Percentiles rank a stretch among this genome's conserved stretches.
Evolutionary conservation across 1,140 invertebrate species (phyloP).

Genomic region (Anastrepha ludens): DNA sequence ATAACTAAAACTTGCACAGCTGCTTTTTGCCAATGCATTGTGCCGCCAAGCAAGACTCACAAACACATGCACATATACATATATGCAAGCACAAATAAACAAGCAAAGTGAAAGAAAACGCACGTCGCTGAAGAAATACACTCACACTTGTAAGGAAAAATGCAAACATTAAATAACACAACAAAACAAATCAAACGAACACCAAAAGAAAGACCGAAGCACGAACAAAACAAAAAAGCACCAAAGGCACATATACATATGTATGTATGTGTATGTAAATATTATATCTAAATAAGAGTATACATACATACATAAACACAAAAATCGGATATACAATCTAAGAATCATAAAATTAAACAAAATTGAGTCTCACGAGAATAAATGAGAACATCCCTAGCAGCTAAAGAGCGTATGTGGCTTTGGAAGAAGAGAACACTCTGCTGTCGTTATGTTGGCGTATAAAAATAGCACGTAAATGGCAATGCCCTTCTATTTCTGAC

Average conservation of each 20-base stretch:
- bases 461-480: constrained; percentile 43
- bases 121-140: constrained; percentile 9
- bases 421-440: not conserved
- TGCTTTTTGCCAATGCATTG: constrained; percentile 36
- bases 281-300: too few relatives aligned
- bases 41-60: not conserved
- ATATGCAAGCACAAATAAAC: not conserved
- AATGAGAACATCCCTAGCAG: not conserved
- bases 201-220: not conserved
- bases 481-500: constrained; percentile 51
- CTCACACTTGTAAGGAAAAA: not conserved
- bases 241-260: not conserved
- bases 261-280: not conserved
- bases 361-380: too few relatives aligned
- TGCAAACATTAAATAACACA: constrained; percentile 32
- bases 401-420: not conserved
- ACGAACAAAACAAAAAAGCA: not conserved
- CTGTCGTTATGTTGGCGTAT: not conserved
- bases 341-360: too few relatives aligned
- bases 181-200: constrained; percentile 17
- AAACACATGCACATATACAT: not conserved
- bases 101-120: constrained; percentile 10
- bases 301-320: too few relatives aligned
- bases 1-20: constrained; percentile 42
- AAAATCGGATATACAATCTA: too few relatives aligned